Percentiles rank a stretch among this genome's conserved stretches.
Conservation (phyloP, 1,140 invertebrate genomes). For the Popillia japonica region DNA sequence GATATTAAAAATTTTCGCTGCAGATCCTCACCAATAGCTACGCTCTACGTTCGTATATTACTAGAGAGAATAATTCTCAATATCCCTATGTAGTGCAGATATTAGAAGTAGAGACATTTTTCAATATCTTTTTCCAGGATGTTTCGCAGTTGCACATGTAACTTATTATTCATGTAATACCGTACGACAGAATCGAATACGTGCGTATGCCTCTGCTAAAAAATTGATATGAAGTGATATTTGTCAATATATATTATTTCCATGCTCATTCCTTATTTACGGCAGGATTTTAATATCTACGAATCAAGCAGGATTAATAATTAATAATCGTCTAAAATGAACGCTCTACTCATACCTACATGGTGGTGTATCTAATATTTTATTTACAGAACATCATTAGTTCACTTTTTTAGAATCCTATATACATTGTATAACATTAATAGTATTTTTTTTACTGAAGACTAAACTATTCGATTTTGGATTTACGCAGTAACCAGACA, state of each 20-base stretch:
- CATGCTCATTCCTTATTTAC: not conserved
- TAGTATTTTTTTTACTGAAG: no score
- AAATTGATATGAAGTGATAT: not conserved
- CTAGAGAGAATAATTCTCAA: not conserved
- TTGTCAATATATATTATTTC: not conserved
- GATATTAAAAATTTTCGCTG: not conserved
- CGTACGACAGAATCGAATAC: no score
- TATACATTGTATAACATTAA: no score
- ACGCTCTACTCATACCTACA: not conserved
- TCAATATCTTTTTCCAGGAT: not conserved
- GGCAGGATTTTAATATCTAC: not conserved
- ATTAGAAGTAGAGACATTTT: not conserved
- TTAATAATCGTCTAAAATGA: no score
- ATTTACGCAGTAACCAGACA: no score
- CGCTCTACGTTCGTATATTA: not conserved
- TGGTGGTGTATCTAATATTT: not conserved
- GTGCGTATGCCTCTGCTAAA: not conserved
- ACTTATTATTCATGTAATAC: not conserved
- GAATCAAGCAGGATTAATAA: not conserved
- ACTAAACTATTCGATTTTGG: no score
- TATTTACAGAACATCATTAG: not conserved
- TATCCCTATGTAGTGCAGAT: not conserved
- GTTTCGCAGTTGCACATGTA: not conserved
- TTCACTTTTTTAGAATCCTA: no score
- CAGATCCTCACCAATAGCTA: not conserved